Percentiles rank a stretch among this genome's conserved stretches.
phyloP scores from a whole-genome alignment of 2,888 invertebrate species.

The Perithous albicinctus region DNA sequence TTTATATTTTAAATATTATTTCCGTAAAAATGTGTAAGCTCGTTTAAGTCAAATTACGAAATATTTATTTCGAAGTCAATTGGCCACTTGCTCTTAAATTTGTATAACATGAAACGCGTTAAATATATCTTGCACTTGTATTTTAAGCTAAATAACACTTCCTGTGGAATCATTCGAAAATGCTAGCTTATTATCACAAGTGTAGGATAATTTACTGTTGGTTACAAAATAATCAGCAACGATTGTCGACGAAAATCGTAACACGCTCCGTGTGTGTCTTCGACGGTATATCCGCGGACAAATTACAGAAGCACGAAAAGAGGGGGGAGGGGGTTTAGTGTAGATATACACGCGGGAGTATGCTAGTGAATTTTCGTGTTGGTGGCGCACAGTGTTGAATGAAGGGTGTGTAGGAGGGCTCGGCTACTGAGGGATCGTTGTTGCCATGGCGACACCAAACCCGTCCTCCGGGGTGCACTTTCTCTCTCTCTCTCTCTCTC shows the following conservation, averaged over 20 bases:
- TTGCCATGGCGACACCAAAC: conserved; percentile 82
- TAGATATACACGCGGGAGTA: conserved; percentile 2
- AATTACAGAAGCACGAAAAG: conserved; percentile 78
- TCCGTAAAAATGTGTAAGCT: too few species aligned
- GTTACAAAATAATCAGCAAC: conserved; percentile 53
- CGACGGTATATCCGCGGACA: conserved; percentile 68
- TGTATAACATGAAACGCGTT: not conserved
- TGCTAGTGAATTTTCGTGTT: conserved; percentile 53
- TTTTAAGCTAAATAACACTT: not conserved
- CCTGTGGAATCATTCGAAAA: not conserved
- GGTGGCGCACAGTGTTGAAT: conserved; percentile 66
- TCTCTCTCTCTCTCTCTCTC: conserved; percentile 68
- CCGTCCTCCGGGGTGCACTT: conserved; percentile 78
- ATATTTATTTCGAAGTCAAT: not conserved
- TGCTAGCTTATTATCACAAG: not conserved
- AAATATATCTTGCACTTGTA: not conserved
- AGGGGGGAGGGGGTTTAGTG: too few species aligned
- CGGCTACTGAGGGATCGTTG: conserved; percentile 84
- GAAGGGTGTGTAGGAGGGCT: conserved; percentile 80
- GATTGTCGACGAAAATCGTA: conserved; percentile 58
- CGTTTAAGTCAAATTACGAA: not conserved
- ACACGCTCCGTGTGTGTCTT: conserved; percentile 41
- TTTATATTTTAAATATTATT: too few species aligned
- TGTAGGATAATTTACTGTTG: not conserved
- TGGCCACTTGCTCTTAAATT: not conserved